A percentile compares a stretch with the other conserved stretches of the same genome.
phyloP scores from a whole-genome alignment of 1,140 invertebrate species.

The Drosophila cardini region DNA sequence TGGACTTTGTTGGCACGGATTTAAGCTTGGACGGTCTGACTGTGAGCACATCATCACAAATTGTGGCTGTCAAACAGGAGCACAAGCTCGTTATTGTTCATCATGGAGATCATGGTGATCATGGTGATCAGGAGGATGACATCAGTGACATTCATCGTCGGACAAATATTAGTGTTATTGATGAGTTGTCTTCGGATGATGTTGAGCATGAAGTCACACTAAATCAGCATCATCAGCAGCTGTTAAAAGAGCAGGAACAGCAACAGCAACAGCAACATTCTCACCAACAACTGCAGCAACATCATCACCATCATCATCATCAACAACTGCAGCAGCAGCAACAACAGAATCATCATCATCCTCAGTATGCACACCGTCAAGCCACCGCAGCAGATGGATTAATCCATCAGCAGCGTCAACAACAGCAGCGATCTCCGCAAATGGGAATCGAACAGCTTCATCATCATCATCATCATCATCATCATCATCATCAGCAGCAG shows the following conservation, averaged over 20 bases:
- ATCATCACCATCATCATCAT: slow-evolving; percentile 64
- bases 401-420: slow-evolving; percentile 29
- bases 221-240: slow-evolving; percentile 74
- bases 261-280: slow-evolving; percentile 60
- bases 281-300: slow-evolving; percentile 73
- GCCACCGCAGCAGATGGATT: slow-evolving; percentile 10
- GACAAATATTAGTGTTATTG: slow-evolving; percentile 48
- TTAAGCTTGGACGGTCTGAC: slow-evolving; percentile 69
- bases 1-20: slow-evolving; percentile 67
- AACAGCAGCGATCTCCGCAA: slow-evolving; percentile 56
- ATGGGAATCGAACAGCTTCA: slow-evolving; percentile 72
- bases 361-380: slow-evolving; percentile 39
- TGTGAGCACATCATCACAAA: slow-evolving; percentile 51
- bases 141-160: slow-evolving; percentile 10
- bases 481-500: slow-evolving; percentile 37
- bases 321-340: slow-evolving; percentile 40
- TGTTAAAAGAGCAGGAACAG: slow-evolving; percentile 53
- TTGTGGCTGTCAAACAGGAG: slow-evolving; percentile 70
- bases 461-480: slow-evolving; percentile 40
- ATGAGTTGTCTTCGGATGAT: slow-evolving; percentile 68
- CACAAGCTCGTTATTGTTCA: slow-evolving; percentile 67
- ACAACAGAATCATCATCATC: slow-evolving; percentile 43
- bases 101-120: slow-evolving; percentile 27
- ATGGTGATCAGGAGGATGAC: not conserved
- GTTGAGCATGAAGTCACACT: slow-evolving; percentile 67